Percentiles rank a stretch among this genome's conserved stretches.
phyloP scores from a whole-genome alignment of 2,113 vertebrate species.

The Plestiodon gilberti region DNA sequence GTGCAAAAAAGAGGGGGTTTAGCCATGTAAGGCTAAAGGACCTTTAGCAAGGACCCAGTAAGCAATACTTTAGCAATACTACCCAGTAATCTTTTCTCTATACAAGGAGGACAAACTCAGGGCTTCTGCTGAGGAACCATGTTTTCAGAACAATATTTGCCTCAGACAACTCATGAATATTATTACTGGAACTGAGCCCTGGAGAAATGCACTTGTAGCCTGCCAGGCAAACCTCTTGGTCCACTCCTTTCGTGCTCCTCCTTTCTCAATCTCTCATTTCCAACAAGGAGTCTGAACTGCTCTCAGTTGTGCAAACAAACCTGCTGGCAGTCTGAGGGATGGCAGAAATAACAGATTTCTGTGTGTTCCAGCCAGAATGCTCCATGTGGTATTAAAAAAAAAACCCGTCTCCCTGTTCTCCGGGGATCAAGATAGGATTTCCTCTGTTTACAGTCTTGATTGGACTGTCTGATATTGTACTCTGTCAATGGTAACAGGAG shows the following conservation, averaged over 20 bases:
- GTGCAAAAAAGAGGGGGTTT: background rate
- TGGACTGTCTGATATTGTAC: background rate
- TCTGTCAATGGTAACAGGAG: constrained; percentile 15
- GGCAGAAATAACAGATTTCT: background rate
- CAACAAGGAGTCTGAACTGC: background rate
- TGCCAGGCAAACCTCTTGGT: background rate
- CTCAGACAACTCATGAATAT: constrained; percentile 9
- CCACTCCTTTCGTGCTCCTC: background rate
- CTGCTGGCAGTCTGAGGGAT: background rate
- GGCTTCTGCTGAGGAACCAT: background rate
- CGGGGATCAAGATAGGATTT: constrained; percentile 33
- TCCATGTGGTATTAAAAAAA: constrained; percentile 36
- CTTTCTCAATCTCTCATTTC: rapidly evolving
- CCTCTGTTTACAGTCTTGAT: constrained; percentile 19
- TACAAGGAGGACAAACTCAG: background rate
- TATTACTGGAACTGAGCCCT: background rate
- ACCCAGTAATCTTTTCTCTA: background rate
- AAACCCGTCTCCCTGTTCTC: background rate
- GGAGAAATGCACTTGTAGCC: background rate
- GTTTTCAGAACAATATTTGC: background rate
- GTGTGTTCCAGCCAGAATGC: constrained; percentile 1
- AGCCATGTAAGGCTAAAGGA: too few species aligned
- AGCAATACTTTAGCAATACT: too few species aligned
- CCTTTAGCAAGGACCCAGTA: too few species aligned
- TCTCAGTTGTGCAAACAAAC: constrained; percentile 25